A percentile compares a stretch with the other conserved stretches of the same genome.
phyloP scores from a whole-genome alignment of 2,797 vertebrate genomes.

The Rhabdophis nuchalis region DNA sequence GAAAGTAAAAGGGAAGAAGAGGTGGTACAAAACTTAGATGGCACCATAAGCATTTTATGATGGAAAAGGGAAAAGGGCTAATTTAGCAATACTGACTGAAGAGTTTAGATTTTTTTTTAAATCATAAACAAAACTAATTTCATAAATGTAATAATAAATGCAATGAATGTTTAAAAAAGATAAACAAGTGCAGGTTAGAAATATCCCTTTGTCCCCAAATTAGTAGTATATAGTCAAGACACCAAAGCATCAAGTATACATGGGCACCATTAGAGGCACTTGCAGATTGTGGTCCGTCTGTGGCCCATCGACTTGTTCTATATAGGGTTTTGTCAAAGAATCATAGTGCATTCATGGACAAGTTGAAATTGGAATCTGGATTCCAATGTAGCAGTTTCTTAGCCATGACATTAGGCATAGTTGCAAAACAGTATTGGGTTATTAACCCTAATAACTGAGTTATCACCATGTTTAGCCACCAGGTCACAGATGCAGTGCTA shows the following conservation, averaged over 20 bases:
- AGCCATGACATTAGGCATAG: neutral
- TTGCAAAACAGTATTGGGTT: constrained; percentile 32
- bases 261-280: neutral
- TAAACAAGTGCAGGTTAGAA: neutral
- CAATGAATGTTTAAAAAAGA: neutral
- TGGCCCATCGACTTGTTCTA: neutral
- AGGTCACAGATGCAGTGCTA: constrained; percentile 51
- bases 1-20: neutral
- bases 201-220: neutral
- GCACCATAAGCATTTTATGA: neutral
- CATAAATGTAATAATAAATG: neutral
- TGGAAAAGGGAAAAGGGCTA: neutral
- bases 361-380: neutral
- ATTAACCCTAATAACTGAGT: constrained; percentile 55
- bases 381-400: neutral
- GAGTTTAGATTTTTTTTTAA: neutral
- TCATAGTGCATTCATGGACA: neutral
- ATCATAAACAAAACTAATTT: neutral
- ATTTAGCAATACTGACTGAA: neutral
- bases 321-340: neutral
- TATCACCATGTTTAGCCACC: constrained; percentile 14
- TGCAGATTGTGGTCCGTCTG: neutral
- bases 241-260: neutral
- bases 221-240: neutral
- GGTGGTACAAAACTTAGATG: neutral